phyloP scores from a whole-genome alignment of 2,113 vertebrate species.

The Sciurus niger region DNA sequence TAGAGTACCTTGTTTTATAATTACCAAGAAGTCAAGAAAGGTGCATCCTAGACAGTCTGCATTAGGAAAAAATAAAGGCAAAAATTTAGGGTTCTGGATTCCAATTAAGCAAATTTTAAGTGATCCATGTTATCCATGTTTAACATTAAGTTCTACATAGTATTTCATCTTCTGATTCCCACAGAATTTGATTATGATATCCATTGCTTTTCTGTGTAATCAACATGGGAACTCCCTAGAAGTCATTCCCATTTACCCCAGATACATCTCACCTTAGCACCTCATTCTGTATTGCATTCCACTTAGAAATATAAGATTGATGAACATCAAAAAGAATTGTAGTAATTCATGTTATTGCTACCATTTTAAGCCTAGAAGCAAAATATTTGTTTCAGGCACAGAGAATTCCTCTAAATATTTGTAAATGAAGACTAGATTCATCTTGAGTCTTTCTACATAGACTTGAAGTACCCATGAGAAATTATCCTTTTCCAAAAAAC shows the following conservation, averaged over 20 bases:
- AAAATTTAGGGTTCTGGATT: background rate
- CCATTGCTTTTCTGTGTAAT: background rate
- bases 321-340: background rate
- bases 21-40: background rate
- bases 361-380: background rate
- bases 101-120: background rate
- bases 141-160: background rate
- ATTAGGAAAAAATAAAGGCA: background rate
- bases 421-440: background rate
- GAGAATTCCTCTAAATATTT: background rate
- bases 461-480: background rate
- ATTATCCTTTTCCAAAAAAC: background rate
- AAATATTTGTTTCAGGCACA: background rate
- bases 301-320: background rate
- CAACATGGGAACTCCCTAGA: background rate
- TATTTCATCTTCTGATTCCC: background rate
- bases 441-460: background rate
- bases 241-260: background rate
- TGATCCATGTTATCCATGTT: background rate
- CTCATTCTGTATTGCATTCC: background rate
- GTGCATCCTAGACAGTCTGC: background rate
- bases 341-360: background rate
- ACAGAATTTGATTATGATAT: background rate
- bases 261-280: background rate
- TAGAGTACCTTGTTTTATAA: background rate